Conservation (phyloP, 2,797 vertebrate genomes). For the Gastrophryne carolinensis region DNA sequence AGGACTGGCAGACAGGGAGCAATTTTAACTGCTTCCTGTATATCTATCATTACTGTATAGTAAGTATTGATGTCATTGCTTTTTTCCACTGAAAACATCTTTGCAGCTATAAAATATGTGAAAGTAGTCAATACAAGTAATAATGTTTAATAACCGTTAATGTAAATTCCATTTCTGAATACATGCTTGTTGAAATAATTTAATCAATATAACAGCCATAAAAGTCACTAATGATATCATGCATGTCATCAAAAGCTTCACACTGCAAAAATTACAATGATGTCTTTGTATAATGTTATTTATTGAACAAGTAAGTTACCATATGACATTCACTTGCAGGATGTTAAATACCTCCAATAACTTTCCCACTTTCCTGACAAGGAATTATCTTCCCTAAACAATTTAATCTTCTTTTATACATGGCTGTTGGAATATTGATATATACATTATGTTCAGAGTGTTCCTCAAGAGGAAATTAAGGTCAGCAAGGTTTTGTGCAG, state of each 20-base stretch:
- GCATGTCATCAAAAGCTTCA: background rate
- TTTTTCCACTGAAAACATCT: background rate
- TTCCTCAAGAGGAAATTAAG: too few relatives aligned
- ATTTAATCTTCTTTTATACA: background rate
- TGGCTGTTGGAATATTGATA: too few relatives aligned
- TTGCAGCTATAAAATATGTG: too few relatives aligned
- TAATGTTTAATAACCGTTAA: background rate
- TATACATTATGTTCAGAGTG: too few relatives aligned
- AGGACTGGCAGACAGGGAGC: too few relatives aligned
- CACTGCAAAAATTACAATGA: background rate
- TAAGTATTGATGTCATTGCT: too few relatives aligned
- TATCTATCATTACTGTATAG: too few relatives aligned
- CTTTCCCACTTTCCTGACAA: background rate
- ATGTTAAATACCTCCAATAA: constrained; percentile 2
- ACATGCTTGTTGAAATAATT: background rate
- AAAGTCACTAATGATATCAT: background rate
- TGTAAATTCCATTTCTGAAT: background rate
- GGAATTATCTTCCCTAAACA: background rate
- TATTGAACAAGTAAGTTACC: constrained; percentile 20
- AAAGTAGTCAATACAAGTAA: too few relatives aligned
- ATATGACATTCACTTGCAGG: background rate
- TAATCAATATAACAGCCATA: background rate
- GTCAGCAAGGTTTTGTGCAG: too few relatives aligned
- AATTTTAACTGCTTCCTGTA: too few relatives aligned
- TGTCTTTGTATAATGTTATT: constrained; percentile 7